Evolutionary conservation across 2,113 vertebrate genomes (phyloP), one percentile per base, ranked within the genome.

Genomic region (Hippocampus mohnikei): DNA sequence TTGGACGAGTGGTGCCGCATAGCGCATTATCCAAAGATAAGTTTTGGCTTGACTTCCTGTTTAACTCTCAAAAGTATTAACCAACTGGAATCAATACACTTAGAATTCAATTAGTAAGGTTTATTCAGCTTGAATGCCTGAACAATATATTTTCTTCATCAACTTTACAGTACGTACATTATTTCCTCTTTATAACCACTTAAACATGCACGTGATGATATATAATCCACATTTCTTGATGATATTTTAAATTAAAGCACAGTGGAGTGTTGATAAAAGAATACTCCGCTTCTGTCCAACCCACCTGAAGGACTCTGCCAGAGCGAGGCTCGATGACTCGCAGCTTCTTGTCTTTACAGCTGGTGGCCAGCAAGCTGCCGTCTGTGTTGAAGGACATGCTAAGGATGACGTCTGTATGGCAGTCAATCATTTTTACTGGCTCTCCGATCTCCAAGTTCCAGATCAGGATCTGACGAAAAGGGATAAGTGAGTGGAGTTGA

Each of bases 401-500:
- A 73, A 98, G 94, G 89, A 99, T 94, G 82, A 98, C 97, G 0
- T 99, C 97, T 0, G 91, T 85, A 91, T 99, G 97, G 85, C 97
- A 99, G 85, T 98, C 97, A 0, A 99, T 96, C 96, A 99, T 98
- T 82, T 98, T 98, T 85, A 99, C 96, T 0, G 97, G 95, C 82
- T 98, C 97, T 0, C 95, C 97, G 0, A 94, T 89, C 13, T 98
- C 96, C 90, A 99, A 92, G 92, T 98, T 98, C 97, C 97, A 99
- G 88, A 98, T 98, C 76, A 99, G 93, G 64, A 99, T 92, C 97
- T 99, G 89, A 0, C 27, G 27, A n/a, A 56, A 33, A 42, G 15
- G 29, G 66, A 70, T 69, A 44, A 72, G 60, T 62, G 50, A n/a
- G 44, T 65, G 42, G 25, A 70, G 42, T 12, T 20, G 62, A 73